These are phyloP conservation scores for Aphodius sticticus DNA, from an alignment of 2,888 invertebrate species.

Conservation along the genomic window DNA sequence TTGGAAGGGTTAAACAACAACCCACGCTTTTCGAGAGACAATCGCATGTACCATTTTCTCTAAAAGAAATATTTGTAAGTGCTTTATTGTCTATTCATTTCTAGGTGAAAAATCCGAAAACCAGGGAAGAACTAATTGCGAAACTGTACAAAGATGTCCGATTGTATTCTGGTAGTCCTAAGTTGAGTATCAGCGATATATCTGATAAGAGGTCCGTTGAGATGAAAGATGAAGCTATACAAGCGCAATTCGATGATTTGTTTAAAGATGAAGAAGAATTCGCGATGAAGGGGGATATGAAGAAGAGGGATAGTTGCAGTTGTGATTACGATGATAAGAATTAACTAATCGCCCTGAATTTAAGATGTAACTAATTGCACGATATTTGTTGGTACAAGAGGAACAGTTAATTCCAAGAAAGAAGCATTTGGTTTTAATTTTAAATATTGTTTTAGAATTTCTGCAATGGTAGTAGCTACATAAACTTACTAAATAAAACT, in stretches of 20 bases:
- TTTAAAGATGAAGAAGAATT: constrained; percentile 43
- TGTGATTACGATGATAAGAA: constrained; percentile 37
- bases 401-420: background rate
- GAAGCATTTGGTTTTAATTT: background rate
- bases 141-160: constrained; percentile 48
- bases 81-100: constrained; percentile 19
- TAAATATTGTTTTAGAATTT: no score
- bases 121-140: constrained; percentile 51
- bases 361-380: background rate
- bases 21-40: constrained; percentile 76
- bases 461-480: no score
- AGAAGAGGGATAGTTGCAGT: constrained; percentile 36
- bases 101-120: constrained; percentile 52
- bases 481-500: no score
- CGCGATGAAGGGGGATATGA: constrained; percentile 1
- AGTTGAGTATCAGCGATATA: constrained; percentile 46
- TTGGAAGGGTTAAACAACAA: constrained; percentile 73
- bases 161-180: constrained; percentile 44
- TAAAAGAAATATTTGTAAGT: no score
- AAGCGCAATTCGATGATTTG: constrained; percentile 58
- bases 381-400: constrained; percentile 6
- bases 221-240: constrained; percentile 60
- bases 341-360: background rate
- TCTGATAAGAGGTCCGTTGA: constrained; percentile 57
- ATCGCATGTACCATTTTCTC: constrained; percentile 63